Conservation (phyloP, 35 echinoderm and acorn worm genomes). For the Amphiura filiformis region DNA sequence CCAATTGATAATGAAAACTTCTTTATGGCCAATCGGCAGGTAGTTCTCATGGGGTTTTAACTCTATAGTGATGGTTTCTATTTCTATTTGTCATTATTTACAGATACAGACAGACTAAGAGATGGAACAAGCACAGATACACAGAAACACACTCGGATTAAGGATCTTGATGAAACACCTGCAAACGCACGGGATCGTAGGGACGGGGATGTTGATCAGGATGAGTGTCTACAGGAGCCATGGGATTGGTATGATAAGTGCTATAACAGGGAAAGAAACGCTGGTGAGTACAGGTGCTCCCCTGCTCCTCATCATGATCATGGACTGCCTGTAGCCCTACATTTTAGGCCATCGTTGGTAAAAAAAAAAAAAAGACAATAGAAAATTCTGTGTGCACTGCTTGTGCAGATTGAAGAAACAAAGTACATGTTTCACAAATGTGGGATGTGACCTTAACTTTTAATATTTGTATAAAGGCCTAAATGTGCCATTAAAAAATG, state of each 20-base stretch:
- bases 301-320: not conserved
- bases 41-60: no score
- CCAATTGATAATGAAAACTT: no score
- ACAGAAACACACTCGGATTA: constrained; percentile 8
- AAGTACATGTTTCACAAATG: not conserved
- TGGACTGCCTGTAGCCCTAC: not conserved
- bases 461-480: no score
- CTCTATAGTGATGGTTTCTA: not conserved
- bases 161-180: constrained; percentile 16
- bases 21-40: no score
- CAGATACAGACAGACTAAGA: not conserved
- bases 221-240: constrained; percentile 62
- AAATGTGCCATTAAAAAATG: no score
- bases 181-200: constrained; percentile 48
- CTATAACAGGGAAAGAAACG: constrained; percentile 84
- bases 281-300: constrained; percentile 24
- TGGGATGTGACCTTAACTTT: no score
- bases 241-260: constrained; percentile 94
- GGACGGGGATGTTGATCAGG: constrained; percentile 39
- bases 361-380: not conserved
- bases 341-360: not conserved
- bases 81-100: not conserved
- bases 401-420: not conserved
- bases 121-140: constrained; percentile 20
- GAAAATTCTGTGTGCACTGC: not conserved